These are phyloP conservation scores for Macrotus californicus DNA, from an alignment of 2,113 vertebrate genomes.

Conservation along the genomic window DNA sequence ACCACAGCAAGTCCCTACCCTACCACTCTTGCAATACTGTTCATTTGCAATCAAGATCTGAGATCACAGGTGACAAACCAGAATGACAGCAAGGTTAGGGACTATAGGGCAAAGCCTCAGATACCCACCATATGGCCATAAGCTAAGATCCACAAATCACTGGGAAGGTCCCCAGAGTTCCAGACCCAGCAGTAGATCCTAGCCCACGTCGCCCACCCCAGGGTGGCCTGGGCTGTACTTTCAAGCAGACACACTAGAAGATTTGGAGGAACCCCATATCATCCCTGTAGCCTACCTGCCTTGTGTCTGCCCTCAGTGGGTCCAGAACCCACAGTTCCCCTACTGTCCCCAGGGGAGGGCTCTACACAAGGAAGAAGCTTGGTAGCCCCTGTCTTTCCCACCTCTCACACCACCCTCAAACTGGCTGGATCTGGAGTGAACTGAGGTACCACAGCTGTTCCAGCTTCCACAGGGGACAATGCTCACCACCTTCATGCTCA, in stretches of 20 bases:
- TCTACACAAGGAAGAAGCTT: not conserved
- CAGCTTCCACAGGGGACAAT: accelerated
- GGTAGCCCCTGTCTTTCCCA: not conserved
- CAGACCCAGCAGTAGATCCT: not conserved
- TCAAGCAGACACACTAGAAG: accelerated
- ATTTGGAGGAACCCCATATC: not conserved
- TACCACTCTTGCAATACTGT: not conserved
- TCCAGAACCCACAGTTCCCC: not conserved
- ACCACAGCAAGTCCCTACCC: not conserved
- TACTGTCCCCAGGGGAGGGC: not conserved
- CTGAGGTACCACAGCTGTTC: accelerated
- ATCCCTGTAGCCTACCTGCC: not conserved
- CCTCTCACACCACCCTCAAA: not conserved
- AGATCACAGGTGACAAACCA: not conserved
- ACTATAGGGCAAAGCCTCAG: not conserved
- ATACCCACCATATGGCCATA: accelerated
- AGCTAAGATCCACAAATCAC: not conserved
- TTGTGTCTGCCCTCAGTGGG: not conserved
- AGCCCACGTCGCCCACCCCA: not conserved
- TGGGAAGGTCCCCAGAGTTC: not conserved
- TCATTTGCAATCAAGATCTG: not conserved
- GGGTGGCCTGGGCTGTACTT: not conserved
- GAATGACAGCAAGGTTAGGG: not conserved
- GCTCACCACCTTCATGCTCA: not conserved
- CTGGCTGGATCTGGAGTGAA: not conserved